These are phyloP conservation scores for Zygaena filipendulae DNA, from an alignment of 2,888 invertebrate genomes.

Conservation along the genomic window DNA sequence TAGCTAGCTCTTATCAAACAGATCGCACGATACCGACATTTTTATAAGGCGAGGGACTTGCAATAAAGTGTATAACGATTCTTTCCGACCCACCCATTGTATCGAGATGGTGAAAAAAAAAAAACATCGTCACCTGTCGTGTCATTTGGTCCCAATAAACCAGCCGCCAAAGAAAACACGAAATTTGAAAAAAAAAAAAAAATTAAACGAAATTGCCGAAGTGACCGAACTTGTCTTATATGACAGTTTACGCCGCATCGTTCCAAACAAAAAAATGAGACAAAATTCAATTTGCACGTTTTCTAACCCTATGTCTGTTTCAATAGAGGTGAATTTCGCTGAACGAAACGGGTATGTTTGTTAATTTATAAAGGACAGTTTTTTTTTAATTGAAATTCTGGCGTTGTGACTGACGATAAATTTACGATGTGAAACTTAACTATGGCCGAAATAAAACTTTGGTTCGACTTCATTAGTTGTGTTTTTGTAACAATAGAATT, in stretches of 20 bases:
- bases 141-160: constrained; percentile 66
- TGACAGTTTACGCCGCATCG: constrained; percentile 43
- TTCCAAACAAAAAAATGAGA: constrained; percentile 14
- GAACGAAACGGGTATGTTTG: no score
- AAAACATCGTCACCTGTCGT: constrained; percentile 64
- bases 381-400: constrained; percentile 38
- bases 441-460: constrained; percentile 49
- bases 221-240: constrained; percentile 49
- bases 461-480: constrained; percentile 53
- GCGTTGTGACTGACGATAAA: constrained; percentile 63
- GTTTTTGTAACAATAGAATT: constrained; percentile 38
- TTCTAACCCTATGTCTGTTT: no score
- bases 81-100: constrained; percentile 32
- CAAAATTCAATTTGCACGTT: no score
- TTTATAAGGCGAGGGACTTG: constrained; percentile 46
- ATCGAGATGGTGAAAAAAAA: constrained; percentile 25
- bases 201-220: constrained; percentile 47
- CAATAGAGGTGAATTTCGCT: no score
- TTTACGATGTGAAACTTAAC: constrained; percentile 62
- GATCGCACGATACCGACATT: no score
- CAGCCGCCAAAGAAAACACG: constrained; percentile 59
- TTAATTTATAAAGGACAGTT: constrained; percentile 34
- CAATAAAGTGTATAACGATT: constrained; percentile 64
- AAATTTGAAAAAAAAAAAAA: constrained; percentile 44
- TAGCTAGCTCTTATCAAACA: constrained; percentile 34